These are phyloP conservation scores for Bombus huntii DNA, from an alignment of 1,140 invertebrate species.

Conservation along the genomic window DNA sequence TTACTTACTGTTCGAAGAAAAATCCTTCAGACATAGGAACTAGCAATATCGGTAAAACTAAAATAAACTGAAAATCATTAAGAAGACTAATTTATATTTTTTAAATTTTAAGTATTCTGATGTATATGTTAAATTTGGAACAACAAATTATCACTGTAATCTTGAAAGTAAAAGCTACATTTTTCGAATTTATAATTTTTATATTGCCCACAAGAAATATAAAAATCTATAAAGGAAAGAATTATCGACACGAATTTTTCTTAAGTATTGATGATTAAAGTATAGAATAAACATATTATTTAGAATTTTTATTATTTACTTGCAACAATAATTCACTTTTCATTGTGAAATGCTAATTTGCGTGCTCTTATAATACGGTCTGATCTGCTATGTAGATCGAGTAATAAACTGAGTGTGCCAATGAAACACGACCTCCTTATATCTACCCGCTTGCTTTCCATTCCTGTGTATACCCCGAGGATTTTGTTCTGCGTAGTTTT, in stretches of 20 bases:
- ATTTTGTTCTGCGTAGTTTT: too few relatives aligned
- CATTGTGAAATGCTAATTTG: conserved; percentile 21
- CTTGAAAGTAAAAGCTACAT: neutral
- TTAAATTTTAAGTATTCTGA: neutral
- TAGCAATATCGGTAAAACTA: conserved; percentile 26
- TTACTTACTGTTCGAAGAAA: conserved; percentile 55
- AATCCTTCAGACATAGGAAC: conserved; percentile 44
- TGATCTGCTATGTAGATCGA: conserved; percentile 4
- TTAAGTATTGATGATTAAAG: neutral
- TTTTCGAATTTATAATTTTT: neutral
- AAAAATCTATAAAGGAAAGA: neutral
- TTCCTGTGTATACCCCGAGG: too few relatives aligned
- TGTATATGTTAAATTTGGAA: neutral
- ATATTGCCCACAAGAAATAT: neutral
- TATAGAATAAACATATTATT: neutral
- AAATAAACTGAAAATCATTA: conserved; percentile 49
- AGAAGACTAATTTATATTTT: conserved; percentile 23
- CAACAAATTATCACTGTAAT: neutral
- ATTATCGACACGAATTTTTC: neutral
- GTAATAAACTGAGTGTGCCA: conserved; percentile 47
- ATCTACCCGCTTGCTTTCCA: conserved; percentile 20
- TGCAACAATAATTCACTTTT: conserved; percentile 40
- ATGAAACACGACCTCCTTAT: conserved; percentile 55
- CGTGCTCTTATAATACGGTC: neutral
- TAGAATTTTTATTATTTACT: conserved; percentile 47